Percentiles rank a stretch among this genome's conserved stretches.
phyloP scores from a whole-genome alignment of 2,888 invertebrate species.

The Priocnemis perturbator region DNA sequence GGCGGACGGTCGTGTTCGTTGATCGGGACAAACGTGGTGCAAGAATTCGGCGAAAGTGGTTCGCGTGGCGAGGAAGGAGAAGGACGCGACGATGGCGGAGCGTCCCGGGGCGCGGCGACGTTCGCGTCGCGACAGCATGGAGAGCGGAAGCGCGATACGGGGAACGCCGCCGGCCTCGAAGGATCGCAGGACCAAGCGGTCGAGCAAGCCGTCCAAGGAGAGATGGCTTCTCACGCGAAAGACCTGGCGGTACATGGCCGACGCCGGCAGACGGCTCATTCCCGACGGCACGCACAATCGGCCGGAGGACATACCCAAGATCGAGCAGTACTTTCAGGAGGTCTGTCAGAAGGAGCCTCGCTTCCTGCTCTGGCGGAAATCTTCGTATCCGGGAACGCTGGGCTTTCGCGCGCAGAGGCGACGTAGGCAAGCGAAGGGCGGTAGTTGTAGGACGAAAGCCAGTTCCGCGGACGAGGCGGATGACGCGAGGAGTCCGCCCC shows the following conservation, averaged over 20 bases:
- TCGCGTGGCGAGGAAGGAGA: slow-evolving; percentile 70
- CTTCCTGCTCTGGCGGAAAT: slow-evolving; percentile 89
- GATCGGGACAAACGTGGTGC: slow-evolving; percentile 5
- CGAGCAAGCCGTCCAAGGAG: slow-evolving; percentile 81
- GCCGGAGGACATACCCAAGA: slow-evolving; percentile 85
- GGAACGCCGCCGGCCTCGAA: slow-evolving; percentile 73
- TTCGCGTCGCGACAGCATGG: slow-evolving; percentile 71
- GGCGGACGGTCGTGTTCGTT: slow-evolving; percentile 26
- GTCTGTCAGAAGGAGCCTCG: slow-evolving; percentile 87
- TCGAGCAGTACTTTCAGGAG: slow-evolving; percentile 90
- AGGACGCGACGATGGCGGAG: slow-evolving; percentile 71
- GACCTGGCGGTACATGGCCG: slow-evolving; percentile 95
- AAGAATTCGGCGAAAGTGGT: slow-evolving; percentile 68
- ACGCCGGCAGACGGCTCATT: slow-evolving; percentile 89
- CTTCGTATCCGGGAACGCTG: slow-evolving; percentile 85
- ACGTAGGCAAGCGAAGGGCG: slow-evolving; percentile 79
- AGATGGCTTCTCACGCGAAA: slow-evolving; percentile 92
- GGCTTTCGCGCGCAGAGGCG: slow-evolving; percentile 77
- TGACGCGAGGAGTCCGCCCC: slow-evolving; percentile 66
- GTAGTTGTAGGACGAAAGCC: slow-evolving; percentile 82
- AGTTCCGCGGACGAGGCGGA: slow-evolving; percentile 82
- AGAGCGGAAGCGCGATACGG: slow-evolving; percentile 58
- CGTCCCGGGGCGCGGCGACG: slow-evolving; percentile 66
- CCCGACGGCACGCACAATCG: slow-evolving; percentile 88
- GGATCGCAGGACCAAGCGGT: slow-evolving; percentile 79